Percentiles rank a stretch among this genome's conserved stretches.
Evolutionary conservation across 2,797 vertebrate genomes (phyloP).

Genomic region (Hybognathus amarus): DNA sequence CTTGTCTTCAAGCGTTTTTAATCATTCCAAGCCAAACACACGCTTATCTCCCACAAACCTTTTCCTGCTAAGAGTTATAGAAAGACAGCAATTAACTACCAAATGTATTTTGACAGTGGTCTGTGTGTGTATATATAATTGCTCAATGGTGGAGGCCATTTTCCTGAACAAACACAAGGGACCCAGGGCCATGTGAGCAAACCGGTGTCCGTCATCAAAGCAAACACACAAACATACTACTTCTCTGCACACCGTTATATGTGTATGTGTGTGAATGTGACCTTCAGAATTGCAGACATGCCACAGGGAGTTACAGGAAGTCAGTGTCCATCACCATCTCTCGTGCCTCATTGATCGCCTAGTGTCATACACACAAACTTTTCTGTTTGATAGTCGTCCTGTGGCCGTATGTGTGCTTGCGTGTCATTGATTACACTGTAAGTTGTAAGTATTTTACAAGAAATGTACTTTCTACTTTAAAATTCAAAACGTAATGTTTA

Average conservation of each 20-base stretch:
- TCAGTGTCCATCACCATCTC: conserved; percentile 32
- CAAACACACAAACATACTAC: conserved; percentile 5
- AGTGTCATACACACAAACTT: conserved; percentile 10
- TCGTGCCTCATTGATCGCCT: conserved; percentile 39
- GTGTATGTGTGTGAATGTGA: conserved; percentile 51
- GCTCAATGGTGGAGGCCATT: conserved; percentile 19
- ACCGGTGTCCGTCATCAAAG: conserved; percentile 11
- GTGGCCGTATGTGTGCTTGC: conserved; percentile 46
- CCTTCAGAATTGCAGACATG: conserved; percentile 74
- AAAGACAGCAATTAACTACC: conserved; percentile 79
- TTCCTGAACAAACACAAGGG: conserved; percentile 39
- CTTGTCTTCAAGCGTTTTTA: conserved; percentile 50
- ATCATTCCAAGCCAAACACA: conserved; percentile 44
- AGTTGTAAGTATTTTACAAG: neutral
- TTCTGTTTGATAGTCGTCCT: conserved; percentile 38
- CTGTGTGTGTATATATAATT: conserved; percentile 37
- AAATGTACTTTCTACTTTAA: neutral
- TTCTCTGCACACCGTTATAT: neutral
- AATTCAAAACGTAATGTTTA: neutral
- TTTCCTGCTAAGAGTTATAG: conserved; percentile 62
- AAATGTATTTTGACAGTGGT: conserved; percentile 55
- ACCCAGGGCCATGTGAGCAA: conserved; percentile 27
- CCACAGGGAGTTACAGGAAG: conserved; percentile 37
- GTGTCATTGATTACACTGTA: conserved; percentile 76
- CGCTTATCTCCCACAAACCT: conserved; percentile 41